A percentile compares a stretch with the other conserved stretches of the same genome.
Evolutionary conservation across 2,888 invertebrate genomes (phyloP).

Genomic region (Andrena flavipes): DNA sequence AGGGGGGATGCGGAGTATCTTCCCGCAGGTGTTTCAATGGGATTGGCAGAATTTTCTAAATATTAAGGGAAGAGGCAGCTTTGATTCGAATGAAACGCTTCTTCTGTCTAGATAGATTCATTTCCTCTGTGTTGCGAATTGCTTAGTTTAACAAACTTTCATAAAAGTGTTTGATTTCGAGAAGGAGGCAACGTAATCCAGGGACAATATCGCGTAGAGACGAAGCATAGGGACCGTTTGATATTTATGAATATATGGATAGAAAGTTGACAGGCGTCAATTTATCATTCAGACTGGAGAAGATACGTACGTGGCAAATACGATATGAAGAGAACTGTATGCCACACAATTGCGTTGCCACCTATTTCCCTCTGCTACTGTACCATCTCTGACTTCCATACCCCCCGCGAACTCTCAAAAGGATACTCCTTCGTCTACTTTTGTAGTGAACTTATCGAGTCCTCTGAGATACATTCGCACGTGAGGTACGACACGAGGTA

Average conservation of each 20-base stretch:
- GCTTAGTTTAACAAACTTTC: not conserved
- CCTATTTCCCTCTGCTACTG: conserved; percentile 42
- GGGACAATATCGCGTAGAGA: not conserved
- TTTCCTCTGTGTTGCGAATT: too few species aligned
- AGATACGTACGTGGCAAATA: conserved; percentile 29
- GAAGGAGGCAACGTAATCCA: conserved; percentile 5
- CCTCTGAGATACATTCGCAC: conserved; percentile 40
- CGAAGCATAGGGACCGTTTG: conserved; percentile 22
- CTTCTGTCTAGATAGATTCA: too few species aligned
- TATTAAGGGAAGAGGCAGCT: not conserved
- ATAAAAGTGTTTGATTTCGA: not conserved
- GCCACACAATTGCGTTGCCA: conserved; percentile 59
- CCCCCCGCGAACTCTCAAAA: conserved; percentile 54
- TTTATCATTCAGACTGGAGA: conserved; percentile 27
- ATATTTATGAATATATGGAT: conserved; percentile 26
- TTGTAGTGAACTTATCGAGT: conserved; percentile 45
- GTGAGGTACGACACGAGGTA: conserved; percentile 33
- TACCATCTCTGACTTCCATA: conserved; percentile 54
- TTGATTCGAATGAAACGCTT: not conserved
- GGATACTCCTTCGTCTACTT: conserved; percentile 49
- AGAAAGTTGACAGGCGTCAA: conserved; percentile 47
- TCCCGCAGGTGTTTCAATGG: too few species aligned
- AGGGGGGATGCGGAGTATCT: too few species aligned
- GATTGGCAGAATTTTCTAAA: not conserved
- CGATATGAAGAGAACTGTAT: conserved; percentile 38